Conservation (phyloP, 2,888 invertebrate species). For the Brenthis daphne region DNA sequence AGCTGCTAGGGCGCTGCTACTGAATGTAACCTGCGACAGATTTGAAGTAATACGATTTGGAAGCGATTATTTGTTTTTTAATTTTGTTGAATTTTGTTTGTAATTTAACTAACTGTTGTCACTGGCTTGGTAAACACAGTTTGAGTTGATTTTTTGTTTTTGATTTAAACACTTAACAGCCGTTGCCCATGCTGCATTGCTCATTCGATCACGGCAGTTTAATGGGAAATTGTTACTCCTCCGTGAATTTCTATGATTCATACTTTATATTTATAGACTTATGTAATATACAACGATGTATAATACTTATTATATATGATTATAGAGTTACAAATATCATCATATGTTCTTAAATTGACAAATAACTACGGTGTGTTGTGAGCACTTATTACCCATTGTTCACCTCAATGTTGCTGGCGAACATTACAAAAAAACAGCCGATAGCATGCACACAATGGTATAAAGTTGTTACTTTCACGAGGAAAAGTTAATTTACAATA, state of each 20-base stretch:
- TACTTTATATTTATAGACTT: too few relatives aligned
- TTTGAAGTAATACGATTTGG: not conserved
- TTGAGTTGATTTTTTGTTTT: too few relatives aligned
- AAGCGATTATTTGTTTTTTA: slow-evolving; percentile 1
- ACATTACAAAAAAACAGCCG: slow-evolving; percentile 15
- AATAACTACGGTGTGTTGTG: slow-evolving; percentile 8
- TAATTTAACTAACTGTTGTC: not conserved
- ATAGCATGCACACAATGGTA: slow-evolving; percentile 30
- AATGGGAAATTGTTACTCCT: too few relatives aligned
- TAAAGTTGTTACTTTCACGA: slow-evolving; percentile 30
- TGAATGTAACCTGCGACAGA: slow-evolving; percentile 13
- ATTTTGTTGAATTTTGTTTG: not conserved
- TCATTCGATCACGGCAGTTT: too few relatives aligned
- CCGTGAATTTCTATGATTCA: too few relatives aligned
- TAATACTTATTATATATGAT: not conserved
- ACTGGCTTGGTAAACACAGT: too few relatives aligned
- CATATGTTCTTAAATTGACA: slow-evolving; percentile 5
- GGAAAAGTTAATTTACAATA: slow-evolving; percentile 29
- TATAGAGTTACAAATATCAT: not conserved
- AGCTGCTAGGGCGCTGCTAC: not conserved
- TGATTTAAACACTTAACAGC: too few relatives aligned
- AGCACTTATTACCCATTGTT: slow-evolving; percentile 23
- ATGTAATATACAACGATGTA: not conserved
- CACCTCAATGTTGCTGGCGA: slow-evolving; percentile 22
- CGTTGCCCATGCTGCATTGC: too few relatives aligned